Base-by-base conservation (phyloP, 2,113 vertebrate species). In the Stomatorhinus ivindoensis region DNA sequence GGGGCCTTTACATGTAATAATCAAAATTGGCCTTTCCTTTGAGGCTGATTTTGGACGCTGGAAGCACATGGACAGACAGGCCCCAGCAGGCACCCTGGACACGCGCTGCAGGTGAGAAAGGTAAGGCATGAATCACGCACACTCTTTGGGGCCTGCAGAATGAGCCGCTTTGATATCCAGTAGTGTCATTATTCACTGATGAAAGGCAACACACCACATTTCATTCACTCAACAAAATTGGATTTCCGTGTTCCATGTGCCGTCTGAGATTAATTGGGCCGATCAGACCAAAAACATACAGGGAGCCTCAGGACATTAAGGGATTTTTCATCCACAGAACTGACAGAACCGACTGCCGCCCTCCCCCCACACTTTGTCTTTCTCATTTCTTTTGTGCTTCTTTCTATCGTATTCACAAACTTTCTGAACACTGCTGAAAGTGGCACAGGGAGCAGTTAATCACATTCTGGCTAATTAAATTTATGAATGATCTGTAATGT, bases 161-260 rank as follows among this genome's bases (percentile, higher is more conserved):
- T 27, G n/a, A 87, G 47, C 27, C 8, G n/a, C 48, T 87, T 47
- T 87, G 85, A 53, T 86, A 19, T 86, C 31, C n/a, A 24, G 13
- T 19, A 31, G 50, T 47, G 47, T 87, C 85, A 87, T 87, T 87
- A 87, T 87, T 87, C 85, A 87, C 85, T 31, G 50, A 87, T 87
- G 85, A 87, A 87, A 87, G 50, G 85, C 47, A 53, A 55, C 27
- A 87, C 50, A 55, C n/a, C 48, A 47, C 85, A 87, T 55, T 87
- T 51, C 85, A 87, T 87, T 87, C 85, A 86, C 46, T 50, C 47
- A 47, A 86, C 47, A 86, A 86, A 86, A 86, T 86, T 86, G 84
- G 84, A 86, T 86, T 86, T 86, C 84, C 27, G 47, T 86, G 46
- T 86, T 86, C 84, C 13, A 19, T 87, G 85, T 87, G 27, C 85